Evolutionary conservation across 2,888 invertebrate genomes (phyloP).

Genomic region (Aphidius colemani): DNA sequence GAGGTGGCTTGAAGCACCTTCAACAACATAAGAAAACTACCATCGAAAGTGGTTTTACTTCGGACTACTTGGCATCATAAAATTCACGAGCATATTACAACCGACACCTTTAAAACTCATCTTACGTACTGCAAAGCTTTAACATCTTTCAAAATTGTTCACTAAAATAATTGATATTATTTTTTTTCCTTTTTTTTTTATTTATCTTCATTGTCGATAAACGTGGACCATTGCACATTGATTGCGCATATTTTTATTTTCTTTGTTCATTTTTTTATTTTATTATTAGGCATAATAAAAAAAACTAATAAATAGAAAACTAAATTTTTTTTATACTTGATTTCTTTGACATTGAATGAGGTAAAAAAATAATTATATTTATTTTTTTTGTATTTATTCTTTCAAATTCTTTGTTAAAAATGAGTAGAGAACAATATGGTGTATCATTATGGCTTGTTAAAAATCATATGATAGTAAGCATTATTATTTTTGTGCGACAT

Average conservation of each 20-base stretch:
- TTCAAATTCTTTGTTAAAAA: neutral
- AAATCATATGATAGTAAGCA: constrained; percentile 13
- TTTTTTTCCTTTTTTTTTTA: constrained; percentile 23
- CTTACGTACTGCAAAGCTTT: neutral
- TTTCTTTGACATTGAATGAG: neutral
- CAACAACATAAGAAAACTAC: constrained; percentile 37
- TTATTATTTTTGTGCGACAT: constrained; percentile 31
- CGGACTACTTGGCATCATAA: constrained; percentile 31
- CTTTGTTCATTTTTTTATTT: neutral
- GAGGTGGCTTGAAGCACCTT: constrained; percentile 25
- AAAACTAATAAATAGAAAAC: neutral
- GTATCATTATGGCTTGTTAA: constrained; percentile 10
- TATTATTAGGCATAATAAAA: neutral
- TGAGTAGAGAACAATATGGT: neutral
- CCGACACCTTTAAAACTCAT: neutral
- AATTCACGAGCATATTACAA: neutral
- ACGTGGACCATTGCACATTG: neutral
- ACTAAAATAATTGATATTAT: constrained; percentile 7
- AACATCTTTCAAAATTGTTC: constrained; percentile 5
- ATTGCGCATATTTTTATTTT: neutral
- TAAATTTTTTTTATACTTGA: neutral
- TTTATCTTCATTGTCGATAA: neutral
- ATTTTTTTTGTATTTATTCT: neutral
- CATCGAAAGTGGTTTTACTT: constrained; percentile 55
- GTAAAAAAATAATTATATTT: neutral